Base-by-base conservation (phyloP, 2,797 vertebrate species). In the Gymnothorax javanicus region DNA sequence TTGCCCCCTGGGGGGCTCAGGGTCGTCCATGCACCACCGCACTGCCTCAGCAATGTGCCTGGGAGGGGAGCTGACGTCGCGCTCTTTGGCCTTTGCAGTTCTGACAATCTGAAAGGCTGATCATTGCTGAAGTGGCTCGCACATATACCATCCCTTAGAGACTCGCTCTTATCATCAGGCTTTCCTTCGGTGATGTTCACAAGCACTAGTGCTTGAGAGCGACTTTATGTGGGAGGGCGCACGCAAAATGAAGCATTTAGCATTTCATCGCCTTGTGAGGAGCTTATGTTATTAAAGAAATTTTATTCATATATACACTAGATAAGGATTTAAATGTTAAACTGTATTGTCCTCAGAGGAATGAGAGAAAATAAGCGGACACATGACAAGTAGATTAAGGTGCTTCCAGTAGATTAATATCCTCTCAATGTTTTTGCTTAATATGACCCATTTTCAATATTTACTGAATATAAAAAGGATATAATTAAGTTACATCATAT, bases 111-210 rank as follows among this genome's bases (percentile, higher is more conserved):
- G 87, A 85, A 50, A 83, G 86, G 82, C 84, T 57, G 89, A 79
- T 89, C 23, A 85, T 91, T 86, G 69, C 89, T 0, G 71, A 86
- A 89, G 88, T 89, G 83, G 81, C 88, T 87, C 86, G 86, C 86
- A 87, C 27, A 89, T 43, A 87, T 88, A 79, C 84, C 87, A 64
- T 84, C 27, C 17, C 59, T 52, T 33, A 50, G 83, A 33, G 17
- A 25, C 57, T 27, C 17, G 59, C 27, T 64, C 83, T 25, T 64
- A 33, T 20, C 8, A 84, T 8, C 7, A 84, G 17, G 33, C 60
- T 62, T 84, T 64, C 13, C 60, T 17, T 23, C 27, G 43, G 27
- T 5, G 12, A 17, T 27, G 59, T 43, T 8, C 58, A 8, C 20
- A 43, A 84, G 15, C 0, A 43, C 58, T 7, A 1, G 15, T 64